These are phyloP conservation scores for Agonopterix arenella DNA, from an alignment of 2,888 invertebrate genomes.

Conservation along the genomic window DNA sequence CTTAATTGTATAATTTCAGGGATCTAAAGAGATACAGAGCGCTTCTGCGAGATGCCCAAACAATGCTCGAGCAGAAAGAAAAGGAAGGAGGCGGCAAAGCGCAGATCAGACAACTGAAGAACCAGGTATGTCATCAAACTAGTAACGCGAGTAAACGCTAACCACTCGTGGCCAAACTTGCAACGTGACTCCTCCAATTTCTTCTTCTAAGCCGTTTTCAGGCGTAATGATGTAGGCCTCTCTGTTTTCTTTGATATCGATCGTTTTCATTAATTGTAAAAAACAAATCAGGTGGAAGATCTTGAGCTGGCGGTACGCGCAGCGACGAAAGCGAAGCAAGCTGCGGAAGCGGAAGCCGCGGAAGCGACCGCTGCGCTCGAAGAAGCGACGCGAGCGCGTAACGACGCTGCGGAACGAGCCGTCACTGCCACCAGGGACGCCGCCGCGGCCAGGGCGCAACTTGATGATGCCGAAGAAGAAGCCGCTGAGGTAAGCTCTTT, in stretches of 20 bases:
- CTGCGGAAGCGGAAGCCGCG: conserved; percentile 89
- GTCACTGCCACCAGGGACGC: conserved; percentile 84
- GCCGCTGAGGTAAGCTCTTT: conserved; percentile 80
- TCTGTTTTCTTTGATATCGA: no score
- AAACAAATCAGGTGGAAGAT: conserved; percentile 91
- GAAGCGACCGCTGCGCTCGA: conserved; percentile 91
- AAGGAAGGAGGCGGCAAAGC: conserved; percentile 90
- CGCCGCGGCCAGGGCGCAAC: conserved; percentile 86
- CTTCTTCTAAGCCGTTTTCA: no score
- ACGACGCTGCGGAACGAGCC: conserved; percentile 88
- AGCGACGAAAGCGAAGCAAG: conserved; percentile 91
- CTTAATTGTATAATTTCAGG: no score
- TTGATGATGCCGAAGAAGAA: conserved; percentile 97
- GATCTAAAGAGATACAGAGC: conserved; percentile 94
- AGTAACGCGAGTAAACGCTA: no score
- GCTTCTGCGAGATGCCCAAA: conserved; percentile 92
- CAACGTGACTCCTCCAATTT: no score
- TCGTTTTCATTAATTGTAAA: no score
- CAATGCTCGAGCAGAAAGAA: conserved; percentile 92
- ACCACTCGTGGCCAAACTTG: no score
- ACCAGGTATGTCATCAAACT: conserved; percentile 68
- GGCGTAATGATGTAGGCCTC: no score
- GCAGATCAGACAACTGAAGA: conserved; percentile 85
- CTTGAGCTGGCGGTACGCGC: conserved; percentile 89
- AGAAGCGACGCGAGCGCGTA: conserved; percentile 83